These are phyloP conservation scores for Drosophila aldrichi DNA, from an alignment of 2,888 invertebrate genomes.

Conservation along the genomic window DNA sequence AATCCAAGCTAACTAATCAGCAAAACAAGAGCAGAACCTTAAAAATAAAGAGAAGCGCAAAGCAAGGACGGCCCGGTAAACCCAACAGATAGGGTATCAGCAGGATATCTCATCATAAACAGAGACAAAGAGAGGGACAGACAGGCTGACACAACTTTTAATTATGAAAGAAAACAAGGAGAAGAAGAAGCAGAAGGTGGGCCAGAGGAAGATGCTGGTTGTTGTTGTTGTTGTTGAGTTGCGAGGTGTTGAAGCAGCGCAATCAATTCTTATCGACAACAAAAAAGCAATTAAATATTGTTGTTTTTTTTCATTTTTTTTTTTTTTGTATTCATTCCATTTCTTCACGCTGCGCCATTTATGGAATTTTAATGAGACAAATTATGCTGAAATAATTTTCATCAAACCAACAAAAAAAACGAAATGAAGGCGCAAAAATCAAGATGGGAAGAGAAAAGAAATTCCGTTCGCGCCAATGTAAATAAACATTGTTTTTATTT, in stretches of 20 bases:
- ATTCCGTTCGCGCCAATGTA: constrained; percentile 43
- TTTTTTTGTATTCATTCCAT: neutral
- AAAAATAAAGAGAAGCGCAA: neutral
- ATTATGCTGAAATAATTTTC: constrained; percentile 60
- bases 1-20: neutral
- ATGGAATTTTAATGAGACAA: constrained; percentile 75
- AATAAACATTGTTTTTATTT: constrained; percentile 37
- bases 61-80: neutral
- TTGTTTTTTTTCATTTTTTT: constrained; percentile 1
- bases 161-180: constrained; percentile 15
- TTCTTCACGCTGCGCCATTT: constrained; percentile 34
- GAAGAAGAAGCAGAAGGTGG: neutral
- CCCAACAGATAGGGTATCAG: constrained; percentile 31
- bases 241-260: constrained; percentile 34
- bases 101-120: constrained; percentile 39
- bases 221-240: neutral
- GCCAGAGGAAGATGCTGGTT: neutral
- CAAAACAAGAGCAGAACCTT: neutral
- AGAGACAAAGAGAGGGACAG: constrained; percentile 16
- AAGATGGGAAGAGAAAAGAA: constrained; percentile 14
- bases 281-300: constrained; percentile 63
- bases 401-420: constrained; percentile 26
- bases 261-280: constrained; percentile 51
- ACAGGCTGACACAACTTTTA: constrained; percentile 23
- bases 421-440: constrained; percentile 26